Conservation (phyloP, 2,888 invertebrate genomes). For the Octonoba sinensis region DNA sequence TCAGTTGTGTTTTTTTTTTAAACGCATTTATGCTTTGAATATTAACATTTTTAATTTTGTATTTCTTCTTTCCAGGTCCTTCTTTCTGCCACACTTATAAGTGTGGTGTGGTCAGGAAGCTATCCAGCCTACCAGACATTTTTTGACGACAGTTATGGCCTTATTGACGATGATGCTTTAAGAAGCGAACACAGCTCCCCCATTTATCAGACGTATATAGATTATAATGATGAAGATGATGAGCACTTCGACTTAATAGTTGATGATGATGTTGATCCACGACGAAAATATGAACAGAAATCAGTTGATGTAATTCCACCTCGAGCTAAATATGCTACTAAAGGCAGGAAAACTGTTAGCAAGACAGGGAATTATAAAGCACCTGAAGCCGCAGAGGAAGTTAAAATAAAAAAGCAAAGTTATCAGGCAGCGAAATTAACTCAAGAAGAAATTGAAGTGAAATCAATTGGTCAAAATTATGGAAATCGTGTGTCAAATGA, state of each 20-base stretch:
- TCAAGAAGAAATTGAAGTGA: constrained; percentile 33
- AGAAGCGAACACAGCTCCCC: constrained; percentile 14
- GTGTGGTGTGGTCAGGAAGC: constrained; percentile 21
- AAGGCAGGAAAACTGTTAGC: neutral
- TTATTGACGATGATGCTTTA: constrained; percentile 19
- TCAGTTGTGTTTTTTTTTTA: no score
- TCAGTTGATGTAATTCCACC: constrained; percentile 12
- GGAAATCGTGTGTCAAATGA: constrained; percentile 3
- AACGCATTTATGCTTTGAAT: no score
- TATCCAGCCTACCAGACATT: constrained; percentile 16
- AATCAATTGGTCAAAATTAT: constrained; percentile 15
- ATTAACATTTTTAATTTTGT: no score
- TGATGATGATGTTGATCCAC: constrained; percentile 4
- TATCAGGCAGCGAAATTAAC: constrained; percentile 25
- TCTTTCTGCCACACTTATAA: constrained; percentile 21
- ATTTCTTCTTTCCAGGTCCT: constrained; percentile 22
- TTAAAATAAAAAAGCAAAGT: constrained; percentile 26
- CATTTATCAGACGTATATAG: constrained; percentile 13
- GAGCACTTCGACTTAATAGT: neutral
- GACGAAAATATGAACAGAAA: constrained; percentile 23
- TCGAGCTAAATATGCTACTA: neutral
- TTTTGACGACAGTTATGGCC: constrained; percentile 3
- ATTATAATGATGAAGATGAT: constrained; percentile 18
- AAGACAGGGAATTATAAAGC: constrained; percentile 13
- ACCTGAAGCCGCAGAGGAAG: constrained; percentile 4